A percentile compares a stretch with the other conserved stretches of the same genome.
These are phyloP conservation scores for Digitonthophagus gazella DNA, from an alignment of 2,888 invertebrate genomes.

Conservation along the genomic window DNA sequence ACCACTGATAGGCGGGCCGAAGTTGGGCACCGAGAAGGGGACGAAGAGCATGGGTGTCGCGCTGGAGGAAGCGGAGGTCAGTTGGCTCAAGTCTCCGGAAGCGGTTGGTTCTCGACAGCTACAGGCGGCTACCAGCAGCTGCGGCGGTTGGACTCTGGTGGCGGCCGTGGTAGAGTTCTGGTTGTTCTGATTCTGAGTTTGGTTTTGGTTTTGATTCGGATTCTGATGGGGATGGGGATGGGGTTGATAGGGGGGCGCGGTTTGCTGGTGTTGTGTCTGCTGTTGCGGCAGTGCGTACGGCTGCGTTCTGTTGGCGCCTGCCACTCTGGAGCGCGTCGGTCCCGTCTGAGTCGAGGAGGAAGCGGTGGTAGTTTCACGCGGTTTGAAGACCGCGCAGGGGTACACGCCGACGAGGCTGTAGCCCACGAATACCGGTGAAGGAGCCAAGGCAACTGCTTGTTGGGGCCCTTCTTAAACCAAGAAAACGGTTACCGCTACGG, in stretches of 20 bases:
- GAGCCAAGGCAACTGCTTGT: slow-evolving; percentile 51
- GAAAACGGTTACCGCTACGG: slow-evolving; percentile 19
- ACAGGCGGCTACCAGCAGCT: slow-evolving; percentile 44
- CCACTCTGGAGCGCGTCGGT: slow-evolving; percentile 35
- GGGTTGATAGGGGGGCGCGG: slow-evolving; percentile 23
- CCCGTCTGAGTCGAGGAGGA: slow-evolving; percentile 30
- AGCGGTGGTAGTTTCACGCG: slow-evolving; percentile 38
- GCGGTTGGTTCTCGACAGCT: slow-evolving; percentile 43
- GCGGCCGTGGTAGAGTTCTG: slow-evolving; percentile 38
- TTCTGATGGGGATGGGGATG: slow-evolving; percentile 32
- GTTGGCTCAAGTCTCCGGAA: slow-evolving; percentile 24
- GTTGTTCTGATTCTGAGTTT: slow-evolving; percentile 31
- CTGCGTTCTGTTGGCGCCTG: slow-evolving; percentile 32
- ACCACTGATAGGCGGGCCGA: slow-evolving; percentile 49
- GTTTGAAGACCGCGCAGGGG: slow-evolving; percentile 57
- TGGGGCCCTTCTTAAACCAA: slow-evolving; percentile 8
- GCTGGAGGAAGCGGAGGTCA: slow-evolving; percentile 30
- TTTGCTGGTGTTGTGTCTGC: slow-evolving; percentile 30
- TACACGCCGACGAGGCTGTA: slow-evolving; percentile 58
- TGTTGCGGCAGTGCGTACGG: slow-evolving; percentile 36
- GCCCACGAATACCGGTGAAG: slow-evolving; percentile 52
- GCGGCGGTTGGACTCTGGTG: slow-evolving; percentile 39
- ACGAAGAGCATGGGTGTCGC: slow-evolving; percentile 53
- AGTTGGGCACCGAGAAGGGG: slow-evolving; percentile 52
- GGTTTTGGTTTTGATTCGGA: slow-evolving; percentile 28